Percentiles rank a stretch among this genome's conserved stretches.
Evolutionary conservation across 2,888 invertebrate species (phyloP).

Genomic region (Netelia fuscicornis): DNA sequence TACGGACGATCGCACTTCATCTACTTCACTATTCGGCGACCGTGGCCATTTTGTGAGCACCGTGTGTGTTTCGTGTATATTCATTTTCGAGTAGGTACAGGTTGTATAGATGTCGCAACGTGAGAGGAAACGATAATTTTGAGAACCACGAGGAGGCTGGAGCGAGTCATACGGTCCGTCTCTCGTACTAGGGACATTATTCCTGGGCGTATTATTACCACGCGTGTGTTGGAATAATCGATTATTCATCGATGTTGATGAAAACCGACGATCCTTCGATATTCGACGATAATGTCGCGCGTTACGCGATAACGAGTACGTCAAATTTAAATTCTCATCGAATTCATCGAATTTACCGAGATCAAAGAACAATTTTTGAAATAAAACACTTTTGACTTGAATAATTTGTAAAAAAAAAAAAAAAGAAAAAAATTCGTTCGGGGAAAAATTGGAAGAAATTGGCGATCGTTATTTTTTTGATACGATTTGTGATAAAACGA

Average conservation of each 20-base stretch:
- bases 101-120: not conserved
- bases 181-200: no score
- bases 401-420: no score
- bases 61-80: not conserved
- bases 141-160: not conserved
- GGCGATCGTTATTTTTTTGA: no score
- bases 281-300: slow-evolving; percentile 17
- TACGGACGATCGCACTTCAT: slow-evolving; percentile 40
- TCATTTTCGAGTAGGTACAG: not conserved
- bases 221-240: slow-evolving; percentile 1
- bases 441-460: no score
- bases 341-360: no score
- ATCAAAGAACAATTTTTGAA: no score
- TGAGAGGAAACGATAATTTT: not conserved
- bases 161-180: not conserved
- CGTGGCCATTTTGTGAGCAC: no score
- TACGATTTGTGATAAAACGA: no score
- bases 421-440: no score
- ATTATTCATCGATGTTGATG: slow-evolving; percentile 10
- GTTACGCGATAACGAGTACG: slow-evolving; percentile 16
- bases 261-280: not conserved
- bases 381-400: no score
- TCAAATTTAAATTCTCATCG: no score
- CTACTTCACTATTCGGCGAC: slow-evolving; percentile 2
- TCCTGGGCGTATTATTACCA: not conserved